Base-by-base conservation (phyloP, 2,113 vertebrate genomes). In the Tragulus kanchil region DNA sequence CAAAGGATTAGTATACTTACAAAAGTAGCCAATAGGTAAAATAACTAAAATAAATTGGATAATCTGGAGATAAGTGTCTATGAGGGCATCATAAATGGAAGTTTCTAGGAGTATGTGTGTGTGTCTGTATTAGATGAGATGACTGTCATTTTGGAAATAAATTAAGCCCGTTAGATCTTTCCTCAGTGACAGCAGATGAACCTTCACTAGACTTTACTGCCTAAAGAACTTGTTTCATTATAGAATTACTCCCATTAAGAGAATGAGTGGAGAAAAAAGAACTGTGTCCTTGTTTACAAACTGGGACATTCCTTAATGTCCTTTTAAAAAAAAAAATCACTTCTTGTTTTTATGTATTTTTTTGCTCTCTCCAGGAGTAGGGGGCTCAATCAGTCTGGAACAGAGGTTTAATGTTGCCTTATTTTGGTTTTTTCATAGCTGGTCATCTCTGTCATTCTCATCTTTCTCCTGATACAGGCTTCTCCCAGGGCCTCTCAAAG, bases 101-200 rank as follows among this genome's bases (percentile, higher is more conserved):
- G 45, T 83, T n/a, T 87, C 28, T 45, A 36, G 36, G 45, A 26
- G 26, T 31, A 21, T 64, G 65, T 67, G 11, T 82, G 62, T 73
- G 58, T 65, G 50, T 85, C 45, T 90, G 21, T 58, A 45, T 93
- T 61, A 79, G 59, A 67, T 82, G 59, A 89, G 10, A 48, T 54
- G 54, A 28, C n/a, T 87, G 28, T 65, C 83, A 54, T 65, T 93
- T 78, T 89, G 73, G 94, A 95, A 96, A 95, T 84, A 10, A 85
- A 78, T 62, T 26, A 75, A 71, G 50, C 75, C 28, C 87, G 81
- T 16, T 52, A 84, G 45, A 90, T 48, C 28, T 93, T 89, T 85
- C 71, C 12, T 64, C 61, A 25, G 52, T 82, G 31, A 86, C 3
- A 94, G 16, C 21, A 84, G 52, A 93, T 69, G 56, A 64, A 52